Evolutionary conservation across 2,797 vertebrate genomes (phyloP), one percentile per base, ranked within the genome.

Genomic region (Sternotherus odoratus): DNA sequence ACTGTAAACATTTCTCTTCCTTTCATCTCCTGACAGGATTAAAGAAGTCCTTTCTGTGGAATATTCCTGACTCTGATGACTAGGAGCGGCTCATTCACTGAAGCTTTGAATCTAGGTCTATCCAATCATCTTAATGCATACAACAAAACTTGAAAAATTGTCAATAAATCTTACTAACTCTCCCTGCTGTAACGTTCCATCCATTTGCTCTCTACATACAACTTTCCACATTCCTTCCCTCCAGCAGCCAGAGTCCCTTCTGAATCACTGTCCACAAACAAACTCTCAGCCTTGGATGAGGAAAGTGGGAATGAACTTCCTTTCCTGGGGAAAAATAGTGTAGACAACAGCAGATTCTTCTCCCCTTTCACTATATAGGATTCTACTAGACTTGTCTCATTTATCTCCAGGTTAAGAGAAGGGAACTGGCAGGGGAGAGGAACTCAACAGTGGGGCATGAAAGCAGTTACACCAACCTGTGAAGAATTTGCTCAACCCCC

Each of bases 281-380:
- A 50, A 33, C 0, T 1, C n/a, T 2, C 6, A 21, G 4, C 13
- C 60, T 36, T 79, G 26, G 8, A 66, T 10, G 60, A 36, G 33
- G 21, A 16, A 82, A 26, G 21, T 49, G 33, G 9, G 21, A 15
- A 7, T 57, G 4, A 57, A 10, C 8, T 49, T n/a, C 60, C 17
- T 53, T 51, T 57, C 10, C 19, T 77, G 26, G 30, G 39, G 26
- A 54, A 74, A 30, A 79, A 19, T 66, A 53, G 9, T 46, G 4
- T 43, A 43, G 23, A 49, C n/a, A 79, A 7, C 6, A 78, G 43
- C 16, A 74, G 33, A 28, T 6, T 26, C 36, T 77, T 48, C 5
- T 23, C 50, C 50, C 5, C 75, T 82, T 77, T 63, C 33, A 16
- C 33, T 63, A n/a, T 16, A 63, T 33, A 60, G 8, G 33, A 16